Base-by-base conservation (phyloP, 2,888 invertebrate genomes). In the Rhamphomyia laevipes region DNA sequence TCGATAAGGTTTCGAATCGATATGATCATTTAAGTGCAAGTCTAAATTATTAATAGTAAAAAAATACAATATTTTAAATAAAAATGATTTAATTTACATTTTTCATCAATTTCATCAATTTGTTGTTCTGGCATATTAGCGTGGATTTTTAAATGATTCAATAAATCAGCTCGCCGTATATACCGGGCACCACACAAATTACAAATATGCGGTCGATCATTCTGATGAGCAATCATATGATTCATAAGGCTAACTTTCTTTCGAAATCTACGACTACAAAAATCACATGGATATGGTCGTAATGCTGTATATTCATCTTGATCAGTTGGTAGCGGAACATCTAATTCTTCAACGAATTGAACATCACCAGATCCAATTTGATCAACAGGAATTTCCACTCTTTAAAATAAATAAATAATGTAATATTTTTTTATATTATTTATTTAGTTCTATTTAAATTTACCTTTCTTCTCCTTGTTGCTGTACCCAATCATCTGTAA, bases 141-240 rank as follows among this genome's bases (percentile, higher is more conserved):
- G 61, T 87, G 87, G 15, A 82, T 83, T 63, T 88, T 86, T 47
- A 88, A 75, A 62, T 89, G 89, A 67, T 85, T 86, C 73, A 87
- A 84, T 43, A 89, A 76, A 67, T 89, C 88, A 54, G 80, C 80
- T 59, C 85, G 85, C 51, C 87, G 76, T 21, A 85, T 81, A 63
- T 86, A 89, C 3, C 86, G 76, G 17, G 85, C 83, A 1, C 87
- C 87, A 62, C 88, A 89, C 48, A 89, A 70, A 65, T 88, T 87
- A 64, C 88, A 89, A 13, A 82, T 81, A 63, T 86, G 85, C 3
- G 87, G 86, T 10, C 86, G 74, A 67, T 88, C 88, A 44, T 83
- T 86, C 67, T 88, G 88, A 69, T 89, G 88, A 0, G 86, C 84
- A 7, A 87, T 82, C 86, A 89, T 88, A 64, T 89, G 89, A 66